Evolutionary conservation across 2,888 invertebrate species (phyloP), one percentile per base, ranked within the genome.

Genomic region (Leucophenga maculata): DNA sequence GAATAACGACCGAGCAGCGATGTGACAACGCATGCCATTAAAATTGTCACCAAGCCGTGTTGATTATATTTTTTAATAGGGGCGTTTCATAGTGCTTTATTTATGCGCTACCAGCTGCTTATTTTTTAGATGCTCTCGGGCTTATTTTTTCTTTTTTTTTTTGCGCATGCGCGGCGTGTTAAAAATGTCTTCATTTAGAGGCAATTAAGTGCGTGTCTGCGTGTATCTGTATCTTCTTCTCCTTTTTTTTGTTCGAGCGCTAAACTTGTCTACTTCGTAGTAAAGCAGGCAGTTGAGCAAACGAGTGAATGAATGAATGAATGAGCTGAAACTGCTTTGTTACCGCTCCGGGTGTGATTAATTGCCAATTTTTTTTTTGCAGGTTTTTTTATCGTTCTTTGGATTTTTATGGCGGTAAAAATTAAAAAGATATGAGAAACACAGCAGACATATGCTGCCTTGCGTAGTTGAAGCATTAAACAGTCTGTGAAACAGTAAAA

Each of bases 381-480:
- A 22, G 8, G 8, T 59, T 52, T 22, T 9, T 52, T 22, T 65
- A 22, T 16, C 44, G 62, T 22, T 18, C 4, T 22, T 65, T 14
- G 6, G 18, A 57, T 57, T 57, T 57, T 26, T 26, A 57, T 26
- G 57, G 31, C 57, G 26, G 20, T 6, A 55, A 1, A 26, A 26
- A 14, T 13, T 13, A 14, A 57, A 57, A 57, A 57, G 1, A 55
- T 11, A 6, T 18, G 6, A 22, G 18, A 57, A 9, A 57, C 8
- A 26, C n/a, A 26, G 26, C 16, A n/a, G n/a, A 22, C 18, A 46
- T 48, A 16, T 14, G 44, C 14, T 84, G 75, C 79, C 86, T 81
- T 84, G 84, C 85, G 84, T 81, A 85, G 77, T 81, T 84, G 79
- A 76, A 79, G 85, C 83, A 81, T 85, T 81, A 78, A 80, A 82